A percentile compares a stretch with the other conserved stretches of the same genome.
phyloP scores from a whole-genome alignment of 1,140 invertebrate genomes.

The Musca vetustissima region DNA sequence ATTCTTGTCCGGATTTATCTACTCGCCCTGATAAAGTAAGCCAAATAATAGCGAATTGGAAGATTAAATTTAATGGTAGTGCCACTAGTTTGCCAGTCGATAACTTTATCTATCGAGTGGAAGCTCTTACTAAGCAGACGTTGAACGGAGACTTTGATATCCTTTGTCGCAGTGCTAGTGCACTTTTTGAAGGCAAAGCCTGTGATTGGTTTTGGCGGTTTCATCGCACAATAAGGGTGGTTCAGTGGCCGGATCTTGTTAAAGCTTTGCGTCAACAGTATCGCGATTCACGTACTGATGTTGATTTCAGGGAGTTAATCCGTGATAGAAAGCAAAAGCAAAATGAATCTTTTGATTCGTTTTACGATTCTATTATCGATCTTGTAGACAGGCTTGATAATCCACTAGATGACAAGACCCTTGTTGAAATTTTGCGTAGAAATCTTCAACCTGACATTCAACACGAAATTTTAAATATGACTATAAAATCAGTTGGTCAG shows the following conservation, averaged over 20 bases:
- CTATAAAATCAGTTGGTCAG: not conserved
- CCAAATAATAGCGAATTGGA: conserved; percentile 18
- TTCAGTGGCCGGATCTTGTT: too few species aligned
- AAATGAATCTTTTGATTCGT: too few species aligned
- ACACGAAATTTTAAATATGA: conserved; percentile 11
- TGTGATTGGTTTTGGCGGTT: too few species aligned
- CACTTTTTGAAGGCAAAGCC: too few species aligned
- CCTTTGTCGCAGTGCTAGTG: not conserved
- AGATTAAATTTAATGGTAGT: conserved; percentile 9
- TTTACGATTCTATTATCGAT: too few species aligned
- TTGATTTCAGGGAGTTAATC: too few species aligned
- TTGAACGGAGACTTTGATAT: not conserved
- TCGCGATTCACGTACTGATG: too few species aligned
- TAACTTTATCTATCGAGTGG: conserved; percentile 17
- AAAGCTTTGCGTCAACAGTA: too few species aligned
- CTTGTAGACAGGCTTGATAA: not conserved
- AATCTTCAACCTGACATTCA: conserved; percentile 20
- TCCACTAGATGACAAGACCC: not conserved
- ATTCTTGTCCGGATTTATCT: too few species aligned
- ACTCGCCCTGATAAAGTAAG: not conserved
- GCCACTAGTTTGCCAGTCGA: not conserved
- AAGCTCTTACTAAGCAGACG: conserved; percentile 12
- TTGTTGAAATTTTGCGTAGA: conserved; percentile 3
- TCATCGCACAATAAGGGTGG: too few species aligned
- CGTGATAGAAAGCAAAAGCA: too few species aligned